Conservation (phyloP, 2,888 invertebrate species). For the Epinotia ramella region DNA sequence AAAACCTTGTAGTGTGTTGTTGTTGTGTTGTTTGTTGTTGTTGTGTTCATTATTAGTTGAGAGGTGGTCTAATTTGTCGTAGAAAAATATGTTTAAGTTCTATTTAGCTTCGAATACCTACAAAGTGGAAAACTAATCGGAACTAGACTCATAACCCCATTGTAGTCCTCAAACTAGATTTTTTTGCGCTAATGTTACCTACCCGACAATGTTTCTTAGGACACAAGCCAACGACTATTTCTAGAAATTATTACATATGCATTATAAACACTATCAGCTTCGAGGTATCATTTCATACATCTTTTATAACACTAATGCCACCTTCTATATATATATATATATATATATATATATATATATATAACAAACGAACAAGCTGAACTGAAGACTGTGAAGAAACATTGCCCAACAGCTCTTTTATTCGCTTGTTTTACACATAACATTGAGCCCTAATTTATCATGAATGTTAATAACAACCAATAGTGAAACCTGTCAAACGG, state of each 20-base stretch:
- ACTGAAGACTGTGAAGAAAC: too few species aligned
- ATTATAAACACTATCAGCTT: neutral
- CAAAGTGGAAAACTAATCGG: too few species aligned
- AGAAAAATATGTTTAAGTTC: too few species aligned
- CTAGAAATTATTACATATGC: neutral
- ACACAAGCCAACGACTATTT: neutral
- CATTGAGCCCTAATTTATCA: too few species aligned
- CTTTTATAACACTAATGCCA: neutral
- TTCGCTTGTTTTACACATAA: too few species aligned
- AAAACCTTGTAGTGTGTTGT: neutral
- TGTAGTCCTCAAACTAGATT: neutral
- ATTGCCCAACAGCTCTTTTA: too few species aligned
- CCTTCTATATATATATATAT: neutral
- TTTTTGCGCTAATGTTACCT: neutral
- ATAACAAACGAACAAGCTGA: neutral
- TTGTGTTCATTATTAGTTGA: neutral
- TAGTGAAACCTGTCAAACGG: conserved; percentile 6
- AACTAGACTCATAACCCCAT: too few species aligned
- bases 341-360: too few species aligned
- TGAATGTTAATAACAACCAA: neutral
- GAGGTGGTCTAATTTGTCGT: neutral
- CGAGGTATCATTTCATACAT: too few species aligned
- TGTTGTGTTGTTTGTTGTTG: too few species aligned
- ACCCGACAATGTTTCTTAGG: too few species aligned
- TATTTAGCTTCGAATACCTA: too few species aligned